Base-by-base conservation (phyloP, 2,888 invertebrate genomes). In the Magallana nippona region DNA sequence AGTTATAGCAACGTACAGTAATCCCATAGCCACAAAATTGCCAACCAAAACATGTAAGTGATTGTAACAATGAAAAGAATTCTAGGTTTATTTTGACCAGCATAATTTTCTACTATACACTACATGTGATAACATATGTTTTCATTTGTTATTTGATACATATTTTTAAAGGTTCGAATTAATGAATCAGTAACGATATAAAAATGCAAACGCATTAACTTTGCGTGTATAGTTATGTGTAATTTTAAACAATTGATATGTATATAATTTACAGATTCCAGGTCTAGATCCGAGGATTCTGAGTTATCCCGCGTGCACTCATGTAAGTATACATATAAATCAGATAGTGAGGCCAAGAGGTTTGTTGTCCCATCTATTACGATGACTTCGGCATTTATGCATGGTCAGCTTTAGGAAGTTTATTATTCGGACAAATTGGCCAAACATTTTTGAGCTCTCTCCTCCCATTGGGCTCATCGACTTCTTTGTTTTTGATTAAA, bases 321-420 rank as follows among this genome's bases (percentile, higher is more conserved):
- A 5, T 71, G 71, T 71, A 27, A 63, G 63, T 63, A 15, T 8
- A 71, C 60, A 19, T 10, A 62, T 32, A 13, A 13, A 71, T 71
- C 27, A 71, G 22, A 27, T 71, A 27, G 2, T 32, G 27, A 63
- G 13, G 19, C 5, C 8, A 8, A 44, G 8, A 44, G 5, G 8
- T 27, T 27, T 15, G 13, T 71, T 27, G 15, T 71, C 27, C 71
- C 13, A 27, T 71, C 71, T 71, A 11, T 27, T 71, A 15, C 13
- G 22, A 15, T n/a, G 11, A 63, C 3, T 19, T 60, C 60, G n/a
- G n/a, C 60, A 10, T 60, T 60, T 19, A 60, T 60, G 60, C 27
- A 22, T 27, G 32, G 27, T 71, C 22, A 71, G 71, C 22, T 71
- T 71, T 71, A 71, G 71, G 60, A 71, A 71, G 71, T 71, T 32